These are phyloP conservation scores for Linurgus olivaceus DNA, from an alignment of 2,797 vertebrate genomes.

Conservation along the genomic window DNA sequence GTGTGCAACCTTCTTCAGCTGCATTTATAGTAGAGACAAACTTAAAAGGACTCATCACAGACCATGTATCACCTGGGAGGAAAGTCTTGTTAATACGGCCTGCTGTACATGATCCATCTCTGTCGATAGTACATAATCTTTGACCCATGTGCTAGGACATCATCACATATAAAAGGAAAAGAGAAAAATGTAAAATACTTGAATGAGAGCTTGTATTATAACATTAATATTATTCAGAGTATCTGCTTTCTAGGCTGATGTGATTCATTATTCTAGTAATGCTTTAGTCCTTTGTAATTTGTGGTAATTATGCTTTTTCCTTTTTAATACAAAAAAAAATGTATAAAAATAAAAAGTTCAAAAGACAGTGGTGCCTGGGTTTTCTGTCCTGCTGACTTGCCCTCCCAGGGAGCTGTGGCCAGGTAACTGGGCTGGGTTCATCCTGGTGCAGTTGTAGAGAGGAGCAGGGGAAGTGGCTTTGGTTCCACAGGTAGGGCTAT, in stretches of 20 bases:
- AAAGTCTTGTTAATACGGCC: conserved; percentile 73
- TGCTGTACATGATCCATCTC: conserved; percentile 86
- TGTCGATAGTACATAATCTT: conserved; percentile 86
- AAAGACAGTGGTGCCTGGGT: conserved; percentile 70
- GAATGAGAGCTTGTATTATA: conserved; percentile 99
- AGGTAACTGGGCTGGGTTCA: not conserved
- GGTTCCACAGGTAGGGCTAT: not conserved
- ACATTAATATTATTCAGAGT: conserved; percentile 99
- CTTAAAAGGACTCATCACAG: conserved; percentile 66
- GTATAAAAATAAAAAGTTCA: conserved; percentile 95
- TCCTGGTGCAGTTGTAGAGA: not conserved
- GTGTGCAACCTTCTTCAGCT: conserved; percentile 74
- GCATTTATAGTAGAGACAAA: conserved; percentile 68
- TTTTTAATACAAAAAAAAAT: conserved; percentile 98
- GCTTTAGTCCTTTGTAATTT: conserved; percentile 99
- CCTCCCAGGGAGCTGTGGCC: not conserved
- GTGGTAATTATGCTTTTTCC: conserved; percentile 99
- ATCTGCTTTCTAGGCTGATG: conserved; percentile 98
- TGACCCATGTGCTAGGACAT: conserved; percentile 86
- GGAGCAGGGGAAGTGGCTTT: not conserved
- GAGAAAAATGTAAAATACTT: conserved; percentile 98
- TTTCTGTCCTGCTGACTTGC: not conserved
- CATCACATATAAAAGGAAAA: conserved; percentile 86
- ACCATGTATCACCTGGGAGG: conserved; percentile 75
- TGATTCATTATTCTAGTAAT: conserved; percentile 98